Percentiles rank a stretch among this genome's conserved stretches.
phyloP scores from a whole-genome alignment of 2,888 invertebrate species.

The Rhodophaea formosa region DNA sequence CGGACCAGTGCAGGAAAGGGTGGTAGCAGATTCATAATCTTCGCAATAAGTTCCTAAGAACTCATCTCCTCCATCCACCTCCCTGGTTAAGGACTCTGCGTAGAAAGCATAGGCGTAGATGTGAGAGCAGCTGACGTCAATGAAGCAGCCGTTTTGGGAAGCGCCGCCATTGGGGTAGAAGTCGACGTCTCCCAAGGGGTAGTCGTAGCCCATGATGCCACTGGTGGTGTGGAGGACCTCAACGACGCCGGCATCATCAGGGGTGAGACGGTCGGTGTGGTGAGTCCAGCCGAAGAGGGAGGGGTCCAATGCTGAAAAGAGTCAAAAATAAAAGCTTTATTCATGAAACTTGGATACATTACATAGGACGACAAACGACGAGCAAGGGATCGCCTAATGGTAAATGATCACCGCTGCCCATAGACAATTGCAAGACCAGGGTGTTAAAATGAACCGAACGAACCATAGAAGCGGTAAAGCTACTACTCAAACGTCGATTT shows the following conservation, averaged over 20 bases:
- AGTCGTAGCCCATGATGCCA: conserved; percentile 59
- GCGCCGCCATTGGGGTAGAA: conserved; percentile 70
- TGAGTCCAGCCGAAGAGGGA: conserved; percentile 68
- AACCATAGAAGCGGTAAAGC: too few species aligned
- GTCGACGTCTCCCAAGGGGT: conserved; percentile 62
- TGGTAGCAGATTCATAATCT: conserved; percentile 46
- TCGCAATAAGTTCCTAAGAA: conserved; percentile 65
- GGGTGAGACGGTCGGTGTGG: conserved; percentile 50
- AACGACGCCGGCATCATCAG: conserved; percentile 55
- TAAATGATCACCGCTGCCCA: too few species aligned
- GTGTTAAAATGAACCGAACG: too few species aligned
- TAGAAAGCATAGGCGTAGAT: conserved; percentile 53
- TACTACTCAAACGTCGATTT: too few species aligned
- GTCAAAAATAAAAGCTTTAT: conserved; percentile 3
- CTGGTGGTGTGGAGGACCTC: conserved; percentile 67
- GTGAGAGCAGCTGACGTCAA: conserved; percentile 51
- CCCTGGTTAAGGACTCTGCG: conserved; percentile 57
- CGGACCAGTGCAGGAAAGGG: conserved; percentile 45
- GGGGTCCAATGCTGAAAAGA: conserved; percentile 64
- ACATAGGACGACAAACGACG: too few species aligned
- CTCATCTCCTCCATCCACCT: conserved; percentile 32
- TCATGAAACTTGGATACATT: too few species aligned
- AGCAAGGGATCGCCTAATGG: too few species aligned
- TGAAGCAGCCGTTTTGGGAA: conserved; percentile 54
- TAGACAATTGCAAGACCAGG: too few species aligned